Percentiles rank a stretch among this genome's conserved stretches.
Conservation (phyloP, 2,113 vertebrate genomes). For the Carettochelys insculpta region DNA sequence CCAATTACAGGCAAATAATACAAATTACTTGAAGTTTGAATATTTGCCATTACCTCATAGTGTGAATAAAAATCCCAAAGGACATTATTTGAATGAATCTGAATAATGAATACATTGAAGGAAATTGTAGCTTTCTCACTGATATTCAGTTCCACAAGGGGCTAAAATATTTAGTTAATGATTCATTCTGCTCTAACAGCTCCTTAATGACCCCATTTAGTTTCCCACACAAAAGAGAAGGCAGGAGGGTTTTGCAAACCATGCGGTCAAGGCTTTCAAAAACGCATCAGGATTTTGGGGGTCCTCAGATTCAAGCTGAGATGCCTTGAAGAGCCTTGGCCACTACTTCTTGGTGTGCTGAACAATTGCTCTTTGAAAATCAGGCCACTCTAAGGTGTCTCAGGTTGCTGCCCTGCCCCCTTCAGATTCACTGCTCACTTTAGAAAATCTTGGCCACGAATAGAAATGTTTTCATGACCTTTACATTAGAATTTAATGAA, state of each 20-base stretch:
- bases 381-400: not conserved
- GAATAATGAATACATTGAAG: constrained; percentile 13
- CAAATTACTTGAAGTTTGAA: not conserved
- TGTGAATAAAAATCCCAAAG: constrained; percentile 14
- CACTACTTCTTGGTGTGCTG: not conserved
- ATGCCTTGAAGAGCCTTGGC: not conserved
- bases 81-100: constrained; percentile 6
- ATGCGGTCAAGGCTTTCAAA: not conserved
- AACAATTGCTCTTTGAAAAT: not conserved
- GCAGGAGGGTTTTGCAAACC: not conserved
- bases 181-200: not conserved
- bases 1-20: constrained; percentile 14
- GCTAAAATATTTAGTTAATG: not conserved
- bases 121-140: not conserved
- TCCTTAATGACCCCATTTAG: not conserved
- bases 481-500: constrained; percentile 47
- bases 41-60: not conserved
- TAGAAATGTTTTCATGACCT: constrained; percentile 39
- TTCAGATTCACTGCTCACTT: constrained; percentile 26
- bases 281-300: not conserved
- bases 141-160: not conserved
- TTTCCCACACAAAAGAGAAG: not conserved
- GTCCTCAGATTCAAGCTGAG: not conserved
- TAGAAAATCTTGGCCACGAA: constrained; percentile 36
- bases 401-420: not conserved